Percentiles rank a stretch among this genome's conserved stretches.
Conservation (phyloP, 1,140 invertebrate species). For the Drosophila prosaltans region DNA sequence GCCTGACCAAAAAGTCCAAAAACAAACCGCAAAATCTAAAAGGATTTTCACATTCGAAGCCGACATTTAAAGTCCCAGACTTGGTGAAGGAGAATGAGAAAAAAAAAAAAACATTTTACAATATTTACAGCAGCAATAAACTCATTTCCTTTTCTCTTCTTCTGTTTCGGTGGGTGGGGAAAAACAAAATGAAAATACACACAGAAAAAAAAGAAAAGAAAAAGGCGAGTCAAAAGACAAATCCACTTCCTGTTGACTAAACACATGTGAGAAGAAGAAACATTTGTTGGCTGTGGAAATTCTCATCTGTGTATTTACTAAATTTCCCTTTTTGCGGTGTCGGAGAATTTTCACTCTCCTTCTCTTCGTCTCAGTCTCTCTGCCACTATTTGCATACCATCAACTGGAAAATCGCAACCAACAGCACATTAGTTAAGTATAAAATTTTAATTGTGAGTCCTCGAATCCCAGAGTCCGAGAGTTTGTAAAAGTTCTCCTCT, state of each 20-base stretch:
- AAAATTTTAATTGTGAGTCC: slow-evolving; percentile 57
- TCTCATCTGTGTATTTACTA: slow-evolving; percentile 28
- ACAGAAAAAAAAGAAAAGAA: slow-evolving; percentile 12
- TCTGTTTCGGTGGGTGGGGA: background rate
- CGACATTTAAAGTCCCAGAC: slow-evolving; percentile 44
- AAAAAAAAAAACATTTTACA: slow-evolving; percentile 46
- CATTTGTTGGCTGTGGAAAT: slow-evolving; percentile 16
- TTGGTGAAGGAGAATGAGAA: background rate
- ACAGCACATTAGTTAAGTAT: slow-evolving; percentile 62
- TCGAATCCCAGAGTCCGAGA: slow-evolving; percentile 14
- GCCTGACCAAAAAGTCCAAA: slow-evolving; percentile 35
- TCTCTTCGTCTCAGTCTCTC: slow-evolving; percentile 20
- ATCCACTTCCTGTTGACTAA: slow-evolving; percentile 48
- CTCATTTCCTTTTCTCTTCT: slow-evolving; percentile 48
- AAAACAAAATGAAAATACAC: slow-evolving; percentile 11
- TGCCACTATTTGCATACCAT: slow-evolving; percentile 40
- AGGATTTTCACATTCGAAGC: slow-evolving; percentile 67
- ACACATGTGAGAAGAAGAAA: slow-evolving; percentile 28
- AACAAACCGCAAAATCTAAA: slow-evolving; percentile 61
- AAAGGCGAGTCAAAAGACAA: slow-evolving; percentile 36
- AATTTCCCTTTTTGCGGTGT: slow-evolving; percentile 39
- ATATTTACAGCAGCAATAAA: slow-evolving; percentile 70
- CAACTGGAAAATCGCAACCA: slow-evolving; percentile 46
- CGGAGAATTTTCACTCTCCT: slow-evolving; percentile 28
- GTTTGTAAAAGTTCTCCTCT: background rate